phyloP scores from a whole-genome alignment of 2,113 vertebrate genomes.

The Corapipo altera region DNA sequence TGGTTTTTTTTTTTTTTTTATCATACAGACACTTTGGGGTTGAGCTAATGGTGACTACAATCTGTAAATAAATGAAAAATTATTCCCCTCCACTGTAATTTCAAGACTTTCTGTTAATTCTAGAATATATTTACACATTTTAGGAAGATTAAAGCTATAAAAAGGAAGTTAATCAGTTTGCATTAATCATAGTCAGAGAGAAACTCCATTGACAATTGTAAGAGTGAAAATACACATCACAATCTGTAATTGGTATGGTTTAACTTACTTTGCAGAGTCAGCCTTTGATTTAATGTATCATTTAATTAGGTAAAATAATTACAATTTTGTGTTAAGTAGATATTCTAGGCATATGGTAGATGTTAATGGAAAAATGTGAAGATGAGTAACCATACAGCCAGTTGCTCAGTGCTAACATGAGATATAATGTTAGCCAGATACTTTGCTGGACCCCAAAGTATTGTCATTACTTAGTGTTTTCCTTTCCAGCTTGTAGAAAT shows the following conservation, averaged over 20 bases:
- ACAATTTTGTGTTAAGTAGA: slow-evolving; percentile 17
- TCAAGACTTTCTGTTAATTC: neutral
- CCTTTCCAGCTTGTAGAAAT: neutral
- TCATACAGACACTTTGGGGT: neutral
- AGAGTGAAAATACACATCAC: neutral
- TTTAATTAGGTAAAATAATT: slow-evolving; percentile 57
- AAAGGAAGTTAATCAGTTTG: slow-evolving; percentile 27
- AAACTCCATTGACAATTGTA: slow-evolving; percentile 1
- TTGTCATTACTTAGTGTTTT: neutral
- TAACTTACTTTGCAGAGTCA: neutral
- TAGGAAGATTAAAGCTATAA: slow-evolving; percentile 10
- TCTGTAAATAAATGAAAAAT: neutral
- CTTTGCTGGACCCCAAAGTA: neutral
- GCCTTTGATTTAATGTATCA: slow-evolving; percentile 17
- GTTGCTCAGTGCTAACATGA: neutral
- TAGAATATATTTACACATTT: slow-evolving; percentile 6
- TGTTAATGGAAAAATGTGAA: neutral
- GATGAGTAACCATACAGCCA: neutral
- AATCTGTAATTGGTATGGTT: neutral
- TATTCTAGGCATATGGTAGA: neutral
- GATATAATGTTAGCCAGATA: neutral
- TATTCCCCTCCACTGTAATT: neutral
- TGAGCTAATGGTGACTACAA: neutral
- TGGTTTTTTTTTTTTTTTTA: neutral
- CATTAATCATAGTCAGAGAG: neutral